phyloP scores from a whole-genome alignment of 1,140 invertebrate species.

The Trialeurodes vaporariorum region DNA sequence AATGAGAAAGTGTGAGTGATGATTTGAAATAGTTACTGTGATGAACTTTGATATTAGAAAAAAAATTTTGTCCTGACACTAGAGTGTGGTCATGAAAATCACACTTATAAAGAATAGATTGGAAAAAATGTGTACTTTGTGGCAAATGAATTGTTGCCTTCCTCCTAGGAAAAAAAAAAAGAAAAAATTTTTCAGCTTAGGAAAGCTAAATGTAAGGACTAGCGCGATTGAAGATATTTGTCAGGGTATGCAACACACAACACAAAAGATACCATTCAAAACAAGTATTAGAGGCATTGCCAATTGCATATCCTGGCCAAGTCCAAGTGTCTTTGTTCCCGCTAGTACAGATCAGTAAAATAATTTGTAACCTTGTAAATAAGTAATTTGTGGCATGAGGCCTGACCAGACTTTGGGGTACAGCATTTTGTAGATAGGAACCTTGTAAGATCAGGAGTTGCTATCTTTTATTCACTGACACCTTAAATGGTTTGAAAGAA shows the following conservation, averaged over 20 bases:
- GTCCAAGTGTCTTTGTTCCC: too few relatives aligned
- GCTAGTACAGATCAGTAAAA: background rate
- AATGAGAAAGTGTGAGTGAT: background rate
- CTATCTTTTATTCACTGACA: background rate
- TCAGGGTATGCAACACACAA: too few relatives aligned
- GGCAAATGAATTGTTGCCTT: too few relatives aligned
- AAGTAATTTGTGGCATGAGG: too few relatives aligned
- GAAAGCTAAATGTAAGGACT: background rate
- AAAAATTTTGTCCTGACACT: too few relatives aligned
- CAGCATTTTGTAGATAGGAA: background rate
- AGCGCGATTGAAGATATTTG: too few relatives aligned
- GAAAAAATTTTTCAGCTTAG: constrained; percentile 2
- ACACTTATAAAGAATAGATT: too few relatives aligned
- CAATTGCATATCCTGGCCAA: background rate
- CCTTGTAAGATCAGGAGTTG: background rate
- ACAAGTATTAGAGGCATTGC: background rate
- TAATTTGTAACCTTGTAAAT: background rate
- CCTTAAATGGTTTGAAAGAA: background rate
- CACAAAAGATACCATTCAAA: background rate
- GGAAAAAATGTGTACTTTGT: too few relatives aligned
- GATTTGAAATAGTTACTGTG: background rate
- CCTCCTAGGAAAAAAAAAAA: too few relatives aligned
- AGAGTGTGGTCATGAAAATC: too few relatives aligned
- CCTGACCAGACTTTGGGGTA: too few relatives aligned
- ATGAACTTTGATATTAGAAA: background rate